Conservation (phyloP, 1,140 invertebrate genomes). For the Paracyclopina nana region DNA sequence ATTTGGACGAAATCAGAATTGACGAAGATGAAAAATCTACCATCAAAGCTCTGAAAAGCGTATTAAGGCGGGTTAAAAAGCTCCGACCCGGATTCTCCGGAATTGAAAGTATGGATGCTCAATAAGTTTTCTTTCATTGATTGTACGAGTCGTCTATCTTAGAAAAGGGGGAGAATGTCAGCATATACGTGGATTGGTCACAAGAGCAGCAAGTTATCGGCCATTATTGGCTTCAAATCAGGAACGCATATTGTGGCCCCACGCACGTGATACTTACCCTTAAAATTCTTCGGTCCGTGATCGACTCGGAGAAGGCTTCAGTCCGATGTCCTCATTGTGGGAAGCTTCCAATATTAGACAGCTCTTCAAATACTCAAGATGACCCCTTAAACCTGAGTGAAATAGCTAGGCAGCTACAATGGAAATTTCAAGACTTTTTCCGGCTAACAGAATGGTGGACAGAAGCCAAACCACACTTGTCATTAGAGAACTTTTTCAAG, state of each 20-base stretch:
- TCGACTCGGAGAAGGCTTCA: not conserved
- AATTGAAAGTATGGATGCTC: no score
- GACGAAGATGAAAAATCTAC: no score
- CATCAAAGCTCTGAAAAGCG: no score
- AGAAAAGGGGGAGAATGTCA: not conserved
- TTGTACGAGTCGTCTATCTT: no score
- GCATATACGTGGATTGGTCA: not conserved
- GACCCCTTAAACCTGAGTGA: not conserved
- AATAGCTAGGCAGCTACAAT: not conserved
- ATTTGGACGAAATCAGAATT: no score
- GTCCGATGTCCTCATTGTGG: slow-evolving; percentile 1
- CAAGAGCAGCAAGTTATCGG: not conserved
- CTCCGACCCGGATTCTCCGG: no score
- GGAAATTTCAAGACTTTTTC: not conserved
- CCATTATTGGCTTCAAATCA: not conserved
- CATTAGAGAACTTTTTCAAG: not conserved
- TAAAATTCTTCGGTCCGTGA: not conserved
- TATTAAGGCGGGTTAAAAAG: no score
- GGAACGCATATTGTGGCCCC: not conserved
- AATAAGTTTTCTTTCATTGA: no score
- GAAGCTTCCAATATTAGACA: not conserved
- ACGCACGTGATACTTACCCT: not conserved
- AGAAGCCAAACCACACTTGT: not conserved
- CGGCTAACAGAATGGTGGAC: not conserved
- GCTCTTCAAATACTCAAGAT: not conserved